phyloP scores from a whole-genome alignment of 1,140 invertebrate species.

The Drosophila sechellia region DNA sequence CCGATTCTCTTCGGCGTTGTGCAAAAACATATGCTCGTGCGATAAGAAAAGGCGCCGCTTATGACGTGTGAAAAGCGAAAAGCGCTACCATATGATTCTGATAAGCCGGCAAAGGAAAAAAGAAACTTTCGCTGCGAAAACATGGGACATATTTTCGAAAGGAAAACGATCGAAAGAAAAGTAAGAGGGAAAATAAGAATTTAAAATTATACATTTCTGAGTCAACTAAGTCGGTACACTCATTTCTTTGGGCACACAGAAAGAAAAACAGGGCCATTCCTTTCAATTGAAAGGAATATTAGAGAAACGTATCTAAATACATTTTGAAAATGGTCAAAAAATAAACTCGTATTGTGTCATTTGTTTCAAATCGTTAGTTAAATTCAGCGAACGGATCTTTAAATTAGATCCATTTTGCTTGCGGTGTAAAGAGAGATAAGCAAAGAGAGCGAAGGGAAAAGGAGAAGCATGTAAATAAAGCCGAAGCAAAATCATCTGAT shows the following conservation, averaged over 20 bases:
- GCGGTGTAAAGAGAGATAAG: neutral
- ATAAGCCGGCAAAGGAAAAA: conserved; percentile 43
- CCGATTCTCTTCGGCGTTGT: neutral
- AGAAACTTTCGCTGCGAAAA: conserved; percentile 38
- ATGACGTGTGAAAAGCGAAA: conserved; percentile 39
- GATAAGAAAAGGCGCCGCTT: conserved; percentile 28
- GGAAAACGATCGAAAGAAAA: conserved; percentile 9
- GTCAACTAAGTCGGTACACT: conserved; percentile 10
- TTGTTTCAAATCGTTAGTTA: neutral
- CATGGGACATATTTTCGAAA: conserved; percentile 3
- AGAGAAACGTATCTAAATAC: neutral
- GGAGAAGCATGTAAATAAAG: conserved; percentile 26
- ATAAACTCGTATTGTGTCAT: neutral
- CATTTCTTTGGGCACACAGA: conserved; percentile 14
- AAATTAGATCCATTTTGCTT: neutral
- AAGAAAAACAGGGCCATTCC: neutral
- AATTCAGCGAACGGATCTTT: neutral
- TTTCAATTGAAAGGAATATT: too few species aligned
- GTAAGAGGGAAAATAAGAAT: too few species aligned
- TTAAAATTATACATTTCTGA: conserved; percentile 60
- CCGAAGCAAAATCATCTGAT: conserved; percentile 63
- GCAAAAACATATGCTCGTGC: conserved; percentile 44
- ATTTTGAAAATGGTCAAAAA: neutral
- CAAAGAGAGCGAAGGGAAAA: conserved; percentile 26
- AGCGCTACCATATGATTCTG: conserved; percentile 70